These are phyloP conservation scores for Hirudo medicinalis DNA, from an alignment of 1,140 invertebrate genomes.

Conservation along the genomic window DNA sequence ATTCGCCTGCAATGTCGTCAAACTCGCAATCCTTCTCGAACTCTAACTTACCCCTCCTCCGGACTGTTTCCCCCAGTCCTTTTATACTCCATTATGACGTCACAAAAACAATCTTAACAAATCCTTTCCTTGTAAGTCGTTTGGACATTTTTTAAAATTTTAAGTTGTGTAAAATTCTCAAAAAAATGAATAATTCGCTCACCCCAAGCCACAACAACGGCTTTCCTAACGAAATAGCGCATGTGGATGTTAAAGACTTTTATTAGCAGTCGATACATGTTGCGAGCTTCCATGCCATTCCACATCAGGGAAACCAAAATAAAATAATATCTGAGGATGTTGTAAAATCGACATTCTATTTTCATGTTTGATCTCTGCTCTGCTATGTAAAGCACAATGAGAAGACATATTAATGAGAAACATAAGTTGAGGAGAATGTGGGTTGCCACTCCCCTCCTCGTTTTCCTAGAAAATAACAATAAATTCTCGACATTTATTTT, in stretches of 20 bases:
- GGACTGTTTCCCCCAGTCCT: too few species aligned
- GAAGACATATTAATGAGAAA: constrained; percentile 10
- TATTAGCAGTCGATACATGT: constrained; percentile 18
- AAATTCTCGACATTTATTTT: too few species aligned
- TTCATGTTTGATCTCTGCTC: neutral
- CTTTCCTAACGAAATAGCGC: constrained; percentile 4
- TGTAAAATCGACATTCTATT: constrained; percentile 5
- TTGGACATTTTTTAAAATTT: too few species aligned
- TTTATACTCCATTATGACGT: too few species aligned
- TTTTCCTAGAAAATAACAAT: neutral
- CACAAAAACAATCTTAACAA: too few species aligned
- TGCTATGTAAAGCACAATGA: constrained; percentile 15
- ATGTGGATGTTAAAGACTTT: constrained; percentile 17
- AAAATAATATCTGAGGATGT: constrained; percentile 16
- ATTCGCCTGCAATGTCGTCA: too few species aligned
- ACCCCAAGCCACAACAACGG: constrained; percentile 15
- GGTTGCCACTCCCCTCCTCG: neutral
- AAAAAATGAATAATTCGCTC: neutral
- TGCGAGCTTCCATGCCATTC: constrained; percentile 18
- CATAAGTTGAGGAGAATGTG: constrained; percentile 15
- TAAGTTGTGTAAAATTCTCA: neutral
- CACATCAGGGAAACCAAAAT: constrained; percentile 16
- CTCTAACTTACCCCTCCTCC: too few species aligned
- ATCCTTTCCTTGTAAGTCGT: too few species aligned
- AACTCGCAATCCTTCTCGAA: too few species aligned